These are phyloP conservation scores for Rotaria macrura DNA, from an alignment of 2,888 invertebrate species.

Conservation along the genomic window DNA sequence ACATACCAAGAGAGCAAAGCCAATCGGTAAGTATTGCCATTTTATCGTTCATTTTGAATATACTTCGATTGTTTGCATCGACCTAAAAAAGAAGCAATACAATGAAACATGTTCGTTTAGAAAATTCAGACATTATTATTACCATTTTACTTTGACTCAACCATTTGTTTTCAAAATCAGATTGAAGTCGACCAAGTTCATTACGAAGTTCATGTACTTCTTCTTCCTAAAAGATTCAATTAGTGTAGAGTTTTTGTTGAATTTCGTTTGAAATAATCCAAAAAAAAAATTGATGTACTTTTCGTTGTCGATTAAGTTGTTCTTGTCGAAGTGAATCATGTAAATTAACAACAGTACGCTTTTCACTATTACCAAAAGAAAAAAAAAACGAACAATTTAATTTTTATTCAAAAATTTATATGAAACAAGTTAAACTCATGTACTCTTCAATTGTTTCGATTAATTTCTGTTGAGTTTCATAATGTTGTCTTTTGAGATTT, in stretches of 20 bases:
- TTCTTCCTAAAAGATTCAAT: too few species aligned
- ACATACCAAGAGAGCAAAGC: background rate
- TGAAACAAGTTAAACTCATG: too few species aligned
- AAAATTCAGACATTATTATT: background rate
- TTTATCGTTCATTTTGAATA: slow-evolving; percentile 19
- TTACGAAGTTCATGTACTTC: background rate
- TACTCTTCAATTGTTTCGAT: background rate
- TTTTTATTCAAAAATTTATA: too few species aligned
- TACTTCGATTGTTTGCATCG: background rate
- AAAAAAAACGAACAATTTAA: too few species aligned
- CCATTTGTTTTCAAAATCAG: background rate
- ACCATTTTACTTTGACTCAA: background rate
- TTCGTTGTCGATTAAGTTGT: background rate
- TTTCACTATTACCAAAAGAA: background rate
- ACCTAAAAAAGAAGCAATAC: background rate
- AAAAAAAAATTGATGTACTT: background rate
- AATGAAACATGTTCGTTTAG: background rate
- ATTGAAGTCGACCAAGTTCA: background rate
- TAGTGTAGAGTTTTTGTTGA: too few species aligned
- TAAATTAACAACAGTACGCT: background rate
- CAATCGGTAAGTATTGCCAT: background rate
- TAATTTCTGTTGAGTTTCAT: slow-evolving; percentile 12
- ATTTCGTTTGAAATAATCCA: too few species aligned
- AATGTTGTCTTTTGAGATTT: slow-evolving; percentile 6
- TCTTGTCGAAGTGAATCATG: background rate